These are phyloP conservation scores for Enteromius treurensis DNA, from an alignment of 2,797 vertebrate species.

Conservation along the genomic window DNA sequence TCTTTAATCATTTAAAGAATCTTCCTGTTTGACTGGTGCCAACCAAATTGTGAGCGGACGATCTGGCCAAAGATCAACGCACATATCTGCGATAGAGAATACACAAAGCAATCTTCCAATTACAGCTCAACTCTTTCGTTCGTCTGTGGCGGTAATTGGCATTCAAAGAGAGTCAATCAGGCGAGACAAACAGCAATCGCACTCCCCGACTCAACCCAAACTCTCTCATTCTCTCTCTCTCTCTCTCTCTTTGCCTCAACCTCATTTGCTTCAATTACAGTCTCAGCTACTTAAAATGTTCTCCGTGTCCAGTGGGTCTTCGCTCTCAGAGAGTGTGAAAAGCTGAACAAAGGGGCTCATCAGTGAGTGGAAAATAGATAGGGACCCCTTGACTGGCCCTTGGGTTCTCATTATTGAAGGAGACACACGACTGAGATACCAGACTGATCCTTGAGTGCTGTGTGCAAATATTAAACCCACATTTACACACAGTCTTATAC, in stretches of 20 bases:
- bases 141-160: constrained; percentile 40
- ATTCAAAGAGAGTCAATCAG: constrained; percentile 52
- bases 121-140: constrained; percentile 18
- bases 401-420: constrained; percentile 45
- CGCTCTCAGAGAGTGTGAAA: not conserved
- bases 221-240: not conserved
- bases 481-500: not conserved
- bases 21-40: constrained; percentile 23
- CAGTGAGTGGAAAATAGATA: constrained; percentile 4
- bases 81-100: not conserved
- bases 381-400: constrained; percentile 11
- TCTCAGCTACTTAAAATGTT: constrained; percentile 32
- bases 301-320: constrained; percentile 2
- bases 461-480: constrained; percentile 36
- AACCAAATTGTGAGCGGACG: constrained; percentile 14
- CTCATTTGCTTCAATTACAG: constrained; percentile 40
- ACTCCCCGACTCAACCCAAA: not conserved
- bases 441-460: constrained; percentile 14
- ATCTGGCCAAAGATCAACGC: constrained; percentile 21
- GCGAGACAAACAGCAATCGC: constrained; percentile 41
- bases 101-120: constrained; percentile 41
- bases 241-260: not conserved
- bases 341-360: constrained; percentile 36
- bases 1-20: constrained; percentile 13
- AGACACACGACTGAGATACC: constrained; percentile 1